Conservation (phyloP, 1,140 invertebrate species). For the Drosophila navojoa region DNA sequence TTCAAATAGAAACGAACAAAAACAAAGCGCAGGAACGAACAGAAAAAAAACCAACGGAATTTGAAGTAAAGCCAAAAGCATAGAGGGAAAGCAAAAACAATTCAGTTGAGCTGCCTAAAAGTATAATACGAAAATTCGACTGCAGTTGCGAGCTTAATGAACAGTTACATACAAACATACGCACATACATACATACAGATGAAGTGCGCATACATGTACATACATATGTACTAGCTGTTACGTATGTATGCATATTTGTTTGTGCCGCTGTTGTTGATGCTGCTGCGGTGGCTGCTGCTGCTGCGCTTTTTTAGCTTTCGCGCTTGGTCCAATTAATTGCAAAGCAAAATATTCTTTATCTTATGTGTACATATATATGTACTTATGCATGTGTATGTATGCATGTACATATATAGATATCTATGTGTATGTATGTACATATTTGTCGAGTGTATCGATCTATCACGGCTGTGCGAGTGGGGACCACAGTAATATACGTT, state of each 20-base stretch:
- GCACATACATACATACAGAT: too few species aligned
- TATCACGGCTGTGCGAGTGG: conserved; percentile 37
- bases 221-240: too few species aligned
- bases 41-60: not conserved
- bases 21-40: not conserved
- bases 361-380: too few species aligned
- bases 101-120: conserved; percentile 10
- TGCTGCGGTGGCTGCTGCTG: conserved; percentile 14
- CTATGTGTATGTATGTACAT: conserved; percentile 43
- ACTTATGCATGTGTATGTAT: too few species aligned
- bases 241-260: too few species aligned
- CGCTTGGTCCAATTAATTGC: conserved; percentile 1
- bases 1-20: not conserved
- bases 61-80: not conserved
- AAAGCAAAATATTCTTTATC: not conserved
- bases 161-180: not conserved
- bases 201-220: too few species aligned
- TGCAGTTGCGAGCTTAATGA: not conserved
- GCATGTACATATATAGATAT: too few species aligned
- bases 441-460: conserved; percentile 57
- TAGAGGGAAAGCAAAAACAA: conserved; percentile 1
- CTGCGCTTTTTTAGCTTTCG: conserved; percentile 24
- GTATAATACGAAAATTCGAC: conserved; percentile 4
- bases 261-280: too few species aligned
- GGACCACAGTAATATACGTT: conserved; percentile 18